Evolutionary conservation across 2,797 vertebrate genomes (phyloP), one percentile per base, ranked within the genome.

Genomic region (Geotrypetes seraphini): DNA sequence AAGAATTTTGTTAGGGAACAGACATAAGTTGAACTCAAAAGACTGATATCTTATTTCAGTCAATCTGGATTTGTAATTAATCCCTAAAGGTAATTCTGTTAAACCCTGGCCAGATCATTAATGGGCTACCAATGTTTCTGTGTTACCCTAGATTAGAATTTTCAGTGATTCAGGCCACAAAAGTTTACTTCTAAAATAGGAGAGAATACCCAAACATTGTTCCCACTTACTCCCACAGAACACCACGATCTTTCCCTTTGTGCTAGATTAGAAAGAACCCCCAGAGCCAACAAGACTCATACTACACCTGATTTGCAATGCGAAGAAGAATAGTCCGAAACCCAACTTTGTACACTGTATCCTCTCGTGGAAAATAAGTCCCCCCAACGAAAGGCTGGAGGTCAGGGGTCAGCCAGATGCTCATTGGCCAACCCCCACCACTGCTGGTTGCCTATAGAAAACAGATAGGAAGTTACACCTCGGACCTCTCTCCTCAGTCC

Each of bases 401-500:
- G 15, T 83, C 83, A 34, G 94, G 91, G 12, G 93, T 97, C 62
- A 97, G 55, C 92, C 94, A 97, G 17, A 97, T 90, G 2, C 75
- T 97, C 94, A 97, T 96, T 5, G 92, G 93, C 92, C 94, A 97
- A 21, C 94, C 93, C 20, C 94, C 93, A 31, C 91, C 86, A 12
- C 89, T 90, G 13, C 82, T 88, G 35, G 89, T 94, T 21, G 88
- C 90, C 93, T 97, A 56, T 33, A 31, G 4, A 52, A 1, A 18
- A 48, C 15, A 41, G 12, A 32, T 6, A 7, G 2, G 1, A 8
- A n/a, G n/a, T n/a, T n/a, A n/a, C n/a, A n/a, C n/a, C n/a, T n/a
- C n/a, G n/a, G n/a, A n/a, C n/a, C n/a, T n/a, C n/a, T n/a, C n/a
- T n/a, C n/a, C n/a, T n/a, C n/a, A n/a, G n/a, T n/a, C n/a, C n/a